Percentiles rank a stretch among this genome's conserved stretches.
phyloP scores from a whole-genome alignment of 2,113 vertebrate species.

The Pelecanus crispus region DNA sequence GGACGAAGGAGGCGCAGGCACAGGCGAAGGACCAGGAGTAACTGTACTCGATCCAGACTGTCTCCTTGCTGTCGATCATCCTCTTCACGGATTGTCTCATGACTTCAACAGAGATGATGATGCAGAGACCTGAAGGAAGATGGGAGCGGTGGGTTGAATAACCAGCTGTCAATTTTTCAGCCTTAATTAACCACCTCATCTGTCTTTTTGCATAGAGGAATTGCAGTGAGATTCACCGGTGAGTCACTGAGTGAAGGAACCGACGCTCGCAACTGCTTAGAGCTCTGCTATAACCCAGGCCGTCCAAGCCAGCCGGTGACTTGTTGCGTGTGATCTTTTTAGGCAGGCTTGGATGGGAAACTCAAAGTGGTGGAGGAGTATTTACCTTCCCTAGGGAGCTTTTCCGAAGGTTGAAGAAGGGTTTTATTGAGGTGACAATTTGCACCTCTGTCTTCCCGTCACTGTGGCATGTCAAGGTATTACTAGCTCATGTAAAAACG shows the following conservation, averaged over 20 bases:
- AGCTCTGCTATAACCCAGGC: background rate
- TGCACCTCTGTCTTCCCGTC: background rate
- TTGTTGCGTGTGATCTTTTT: background rate
- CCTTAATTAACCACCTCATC: background rate
- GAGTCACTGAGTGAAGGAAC: background rate
- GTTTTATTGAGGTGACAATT: background rate
- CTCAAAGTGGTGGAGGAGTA: background rate
- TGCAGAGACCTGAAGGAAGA: constrained; percentile 83
- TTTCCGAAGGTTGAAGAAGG: background rate
- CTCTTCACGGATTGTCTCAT: constrained; percentile 94
- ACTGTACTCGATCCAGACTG: constrained; percentile 86
- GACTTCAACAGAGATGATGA: constrained; percentile 92
- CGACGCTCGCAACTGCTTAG: background rate
- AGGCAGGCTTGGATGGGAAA: background rate
- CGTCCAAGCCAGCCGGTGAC: background rate
- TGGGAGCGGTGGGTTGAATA: constrained; percentile 1
- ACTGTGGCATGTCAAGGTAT: background rate
- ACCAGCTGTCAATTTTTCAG: background rate
- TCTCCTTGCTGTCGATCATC: constrained; percentile 93
- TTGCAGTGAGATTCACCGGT: background rate
- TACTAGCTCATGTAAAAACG: background rate
- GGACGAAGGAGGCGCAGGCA: constrained; percentile 83
- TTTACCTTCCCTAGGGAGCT: background rate
- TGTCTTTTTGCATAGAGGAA: background rate
- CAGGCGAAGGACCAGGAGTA: constrained; percentile 94